Conservation (phyloP, 1,140 invertebrate species). For the Drosophila novamexicana region DNA sequence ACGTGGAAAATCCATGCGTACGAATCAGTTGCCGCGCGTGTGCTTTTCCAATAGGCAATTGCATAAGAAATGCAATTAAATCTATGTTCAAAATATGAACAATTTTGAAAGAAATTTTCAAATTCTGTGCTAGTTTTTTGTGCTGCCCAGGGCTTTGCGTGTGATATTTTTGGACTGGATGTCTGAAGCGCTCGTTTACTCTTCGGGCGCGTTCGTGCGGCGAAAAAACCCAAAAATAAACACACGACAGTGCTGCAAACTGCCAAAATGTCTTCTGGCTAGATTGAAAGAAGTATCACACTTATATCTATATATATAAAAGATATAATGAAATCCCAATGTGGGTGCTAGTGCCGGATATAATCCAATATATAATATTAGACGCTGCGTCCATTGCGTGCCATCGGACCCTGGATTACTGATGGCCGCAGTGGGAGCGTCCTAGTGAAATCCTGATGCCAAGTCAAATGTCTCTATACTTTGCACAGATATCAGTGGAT, state of each 20-base stretch:
- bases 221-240: conserved; percentile 72
- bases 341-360: conserved; percentile 24
- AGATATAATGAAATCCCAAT: conserved; percentile 27
- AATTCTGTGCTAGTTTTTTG: conserved; percentile 72
- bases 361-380: not conserved
- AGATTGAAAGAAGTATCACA: conserved; percentile 25
- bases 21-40: conserved; percentile 50
- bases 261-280: conserved; percentile 30
- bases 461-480: not conserved
- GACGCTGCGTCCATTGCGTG: conserved; percentile 43
- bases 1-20: conserved; percentile 76
- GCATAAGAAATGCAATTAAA: conserved; percentile 75
- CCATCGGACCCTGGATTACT: conserved; percentile 79
- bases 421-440: conserved; percentile 51
- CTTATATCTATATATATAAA: not conserved
- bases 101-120: conserved; percentile 57
- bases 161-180: conserved; percentile 79
- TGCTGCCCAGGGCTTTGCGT: conserved; percentile 79
- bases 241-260: conserved; percentile 65
- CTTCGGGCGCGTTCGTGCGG: conserved; percentile 61
- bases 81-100: conserved; percentile 65
- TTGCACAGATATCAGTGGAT: too few relatives aligned
- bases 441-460: conserved; percentile 4
- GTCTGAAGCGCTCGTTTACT: conserved; percentile 64
- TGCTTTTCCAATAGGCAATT: conserved; percentile 40